Evolutionary conservation across 1,140 invertebrate genomes (phyloP), one percentile per base, ranked within the genome.

Genomic region (Bactericera cockerelli): DNA sequence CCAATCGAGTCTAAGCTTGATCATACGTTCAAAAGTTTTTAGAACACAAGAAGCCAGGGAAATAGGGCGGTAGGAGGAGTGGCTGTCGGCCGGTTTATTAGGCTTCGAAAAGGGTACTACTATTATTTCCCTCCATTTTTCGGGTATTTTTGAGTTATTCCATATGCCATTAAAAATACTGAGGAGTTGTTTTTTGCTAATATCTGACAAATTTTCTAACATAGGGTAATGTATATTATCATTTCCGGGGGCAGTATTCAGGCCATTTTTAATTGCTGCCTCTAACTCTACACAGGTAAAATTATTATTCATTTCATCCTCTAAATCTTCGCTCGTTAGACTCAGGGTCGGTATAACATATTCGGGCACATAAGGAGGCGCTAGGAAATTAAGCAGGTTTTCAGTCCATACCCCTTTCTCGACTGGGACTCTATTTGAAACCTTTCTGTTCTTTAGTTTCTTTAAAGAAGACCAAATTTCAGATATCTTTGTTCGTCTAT

Each of bases 11-110:
- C 42, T 49, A 10, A 49, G 42, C 19, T 49, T 49, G 6, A 49
- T 49, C 42, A 49, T 49, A 10, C 42, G n/a, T n/a, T 49, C 42
- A 49, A 49, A 49, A 22, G 42, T 49, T 49, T 49, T 49, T 10
- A 49, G 42, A 49, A 49, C n/a, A 49, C 42, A 49, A 10, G 42
- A 49, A 22, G 42, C 42, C 8, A 49, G n/a, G 8, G 42, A 4
- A n/a, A 49, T 49, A 6, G 42, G 42, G 4, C 42, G n/a, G 42
- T 49, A 49, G 3, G 42, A 49, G n/a, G 42, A 19, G n/a, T 49
- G 42, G n/a, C 8, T 22, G 4, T 49, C 42, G 4, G 42, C 4
- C 8, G 6, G 4, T 49, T 49, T 49, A 4, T 16, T 16, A 8
- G 42, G 42, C 22, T 49, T 49, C 3, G 19, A 16, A 16, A 49